Evolutionary conservation across 2,888 invertebrate genomes (phyloP).

Genomic region (Taphrorychus bicolor): DNA sequence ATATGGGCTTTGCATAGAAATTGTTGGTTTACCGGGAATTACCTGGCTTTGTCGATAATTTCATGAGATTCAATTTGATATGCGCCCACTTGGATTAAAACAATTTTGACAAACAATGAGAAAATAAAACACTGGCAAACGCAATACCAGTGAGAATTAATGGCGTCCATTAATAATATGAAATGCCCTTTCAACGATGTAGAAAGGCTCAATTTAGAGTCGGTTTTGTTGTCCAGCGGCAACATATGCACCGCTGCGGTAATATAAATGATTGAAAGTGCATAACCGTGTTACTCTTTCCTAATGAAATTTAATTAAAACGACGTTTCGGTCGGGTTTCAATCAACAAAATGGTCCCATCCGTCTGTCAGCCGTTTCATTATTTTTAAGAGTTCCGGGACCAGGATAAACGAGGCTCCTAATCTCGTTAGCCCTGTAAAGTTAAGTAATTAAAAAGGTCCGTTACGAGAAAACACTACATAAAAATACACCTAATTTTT

Average conservation of each 20-base stretch:
- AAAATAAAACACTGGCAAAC: not conserved
- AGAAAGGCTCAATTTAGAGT: slow-evolving; percentile 6
- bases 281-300: not conserved
- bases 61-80: not conserved
- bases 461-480: slow-evolving; percentile 15
- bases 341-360: not conserved
- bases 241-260: not conserved
- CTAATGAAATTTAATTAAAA: not conserved
- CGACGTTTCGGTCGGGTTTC: not conserved
- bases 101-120: not conserved
- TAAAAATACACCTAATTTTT: slow-evolving; percentile 10
- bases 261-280: not conserved
- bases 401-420: slow-evolving; percentile 4
- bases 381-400: slow-evolving; percentile 1
- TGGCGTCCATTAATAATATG: not conserved
- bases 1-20: slow-evolving; percentile 1
- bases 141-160: not conserved
- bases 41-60: not conserved
- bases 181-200: slow-evolving; percentile 1
- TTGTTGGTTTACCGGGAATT: not conserved
- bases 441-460: slow-evolving; percentile 21
- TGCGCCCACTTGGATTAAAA: not conserved
- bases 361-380: not conserved
- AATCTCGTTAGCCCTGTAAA: slow-evolving; percentile 16
- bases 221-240: slow-evolving; percentile 1